Base-by-base conservation (phyloP, 2,888 invertebrate species). In the Lordiphosa fenestrarum region DNA sequence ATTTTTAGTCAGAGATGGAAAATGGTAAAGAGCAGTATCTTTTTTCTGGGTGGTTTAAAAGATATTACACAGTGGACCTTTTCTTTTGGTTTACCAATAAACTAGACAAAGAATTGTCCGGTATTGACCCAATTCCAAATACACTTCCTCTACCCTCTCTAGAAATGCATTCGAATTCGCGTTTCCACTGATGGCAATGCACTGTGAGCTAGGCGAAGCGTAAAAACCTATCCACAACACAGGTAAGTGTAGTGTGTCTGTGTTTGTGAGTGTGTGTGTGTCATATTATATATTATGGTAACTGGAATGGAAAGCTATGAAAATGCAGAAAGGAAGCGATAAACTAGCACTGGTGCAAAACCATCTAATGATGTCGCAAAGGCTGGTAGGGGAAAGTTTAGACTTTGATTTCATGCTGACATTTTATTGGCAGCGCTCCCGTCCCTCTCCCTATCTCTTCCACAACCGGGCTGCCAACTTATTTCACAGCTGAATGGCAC, bases 291-390 rank as follows among this genome's bases (percentile, higher is more conserved):
- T 39, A 54, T 63, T 70, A 61, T 63, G 73, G 65, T 68, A 74
- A 78, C 69, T 71, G 77, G 75, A 71, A 73, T 71, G 82, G 75
- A 77, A 77, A 60, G 61, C 63, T 57, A 66, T 77, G 75, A 74
- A 74, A 74, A 53, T 44, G 73, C 53, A 53, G 21, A 41, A 40
- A 23, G 57, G 44, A 41, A 54, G 12, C 49, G 46, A 58, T 61
- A 53, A 64, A 41, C 57, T 40, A 54, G 21, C 46, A 46, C 40
- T 55, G 39, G 42, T 41, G 23, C 37, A n/a, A 23, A 30, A 25
- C 35, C 30, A 48, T 52, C 70, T 54, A 63, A 48, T 39, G 55
- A 38, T 25, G 42, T 30, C 57, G 39, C 23, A 6, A n/a, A 19
- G 33, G 36, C 25, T n/a, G 47, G 10, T n/a, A 47, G 13, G 7